Conservation (phyloP, 2,888 invertebrate species). For the Chydorus sphaericus region DNA sequence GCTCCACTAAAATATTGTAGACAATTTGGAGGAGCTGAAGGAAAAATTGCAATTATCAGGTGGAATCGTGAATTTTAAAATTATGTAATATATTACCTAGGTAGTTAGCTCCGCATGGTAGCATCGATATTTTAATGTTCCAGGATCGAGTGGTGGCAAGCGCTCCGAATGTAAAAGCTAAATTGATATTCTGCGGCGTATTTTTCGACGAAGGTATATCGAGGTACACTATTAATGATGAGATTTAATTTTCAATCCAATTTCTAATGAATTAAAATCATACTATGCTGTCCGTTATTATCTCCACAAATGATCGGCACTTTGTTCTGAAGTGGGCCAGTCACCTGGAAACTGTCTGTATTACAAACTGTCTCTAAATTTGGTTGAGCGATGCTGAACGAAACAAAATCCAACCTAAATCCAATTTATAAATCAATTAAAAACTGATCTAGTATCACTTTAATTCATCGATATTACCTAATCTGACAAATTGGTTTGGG, state of each 20-base stretch:
- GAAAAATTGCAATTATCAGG: neutral
- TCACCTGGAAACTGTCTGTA: constrained; percentile 5
- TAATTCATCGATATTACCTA: neutral
- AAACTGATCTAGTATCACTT: neutral
- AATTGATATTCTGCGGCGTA: neutral
- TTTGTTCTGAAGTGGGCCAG: neutral
- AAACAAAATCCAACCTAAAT: constrained; percentile 6
- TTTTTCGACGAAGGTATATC: neutral
- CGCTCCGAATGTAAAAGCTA: neutral
- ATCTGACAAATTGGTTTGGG: neutral
- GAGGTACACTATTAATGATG: neutral
- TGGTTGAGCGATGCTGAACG: constrained; percentile 9
- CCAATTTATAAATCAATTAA: neutral
- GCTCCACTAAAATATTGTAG: neutral
- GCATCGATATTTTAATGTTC: constrained; percentile 5
- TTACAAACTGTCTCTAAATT: neutral
- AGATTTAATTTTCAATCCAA: neutral
- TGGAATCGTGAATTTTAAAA: neutral
- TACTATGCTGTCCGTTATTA: constrained; percentile 10
- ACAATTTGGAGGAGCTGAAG: neutral
- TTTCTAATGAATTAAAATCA: neutral
- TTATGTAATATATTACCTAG: neutral
- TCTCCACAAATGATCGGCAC: constrained; percentile 8
- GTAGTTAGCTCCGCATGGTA: constrained; percentile 3
- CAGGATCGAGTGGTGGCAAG: neutral